Base-by-base conservation (phyloP, 2,797 vertebrate genomes). In the Rhinatrema bivittatum region DNA sequence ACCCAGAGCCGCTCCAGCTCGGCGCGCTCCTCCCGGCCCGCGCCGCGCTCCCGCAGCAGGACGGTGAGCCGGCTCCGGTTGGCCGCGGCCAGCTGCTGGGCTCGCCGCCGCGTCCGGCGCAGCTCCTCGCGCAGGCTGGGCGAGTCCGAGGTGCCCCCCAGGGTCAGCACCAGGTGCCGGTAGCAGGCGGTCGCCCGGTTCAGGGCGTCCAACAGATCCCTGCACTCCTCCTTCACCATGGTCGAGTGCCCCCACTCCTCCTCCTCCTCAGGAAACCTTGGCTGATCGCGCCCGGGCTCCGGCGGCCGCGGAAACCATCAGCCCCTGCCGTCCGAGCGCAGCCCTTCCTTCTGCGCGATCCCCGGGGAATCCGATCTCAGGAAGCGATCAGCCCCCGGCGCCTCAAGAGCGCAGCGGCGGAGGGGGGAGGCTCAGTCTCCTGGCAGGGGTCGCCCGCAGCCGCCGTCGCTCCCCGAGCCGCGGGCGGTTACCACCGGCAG, bases 1-100 rank as follows among this genome's bases (percentile, higher is more conserved):
- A 97, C 96, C 96, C 96, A 99, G 11, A 98, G 84, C 32, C 94
- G 85, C 81, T 98, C 93, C 31, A 96, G 91, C 65, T 99, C 96
- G 2, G 76, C 66, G 20, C 87, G 87, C 48, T 97, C 92, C 23
- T 96, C 93, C 7, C 85, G 84, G 56, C 78, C 82, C 62, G 89
- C 74, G 46, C 25, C 67, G 56, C 85, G 88, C 74, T 95, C 91
- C 60, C 91, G 92, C 25, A 98, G 78, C 26, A 89, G 70, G 13
- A 82, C 59, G 10, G 93, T 98, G 39, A 99, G 80, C 57, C 79
- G 86, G 56, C 81, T 85, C 57, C 91, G 79, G 63, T 89, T 87
- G 53, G 90, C 87, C 56, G 82, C 85, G 0, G 93, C 93, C 30
- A 99, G 73, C 65, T 93, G 91, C 62, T 92, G 96, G 4, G 95